Evolutionary conservation across 1,140 invertebrate species (phyloP).

Genomic region (Drosophila prosaltans): DNA sequence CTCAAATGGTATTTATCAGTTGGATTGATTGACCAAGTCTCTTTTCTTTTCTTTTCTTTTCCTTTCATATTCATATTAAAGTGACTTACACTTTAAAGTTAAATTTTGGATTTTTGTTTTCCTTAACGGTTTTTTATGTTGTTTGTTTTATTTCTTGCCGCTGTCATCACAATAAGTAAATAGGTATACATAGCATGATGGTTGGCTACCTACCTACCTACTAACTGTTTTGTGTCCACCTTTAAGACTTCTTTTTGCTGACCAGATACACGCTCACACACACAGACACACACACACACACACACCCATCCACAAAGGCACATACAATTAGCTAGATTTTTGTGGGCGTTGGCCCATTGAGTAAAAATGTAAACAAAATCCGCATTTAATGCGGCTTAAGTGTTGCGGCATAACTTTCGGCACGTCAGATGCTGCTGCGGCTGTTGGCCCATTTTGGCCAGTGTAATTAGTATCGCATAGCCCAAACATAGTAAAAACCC

Average conservation of each 20-base stretch:
- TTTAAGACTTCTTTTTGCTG: constrained; percentile 14
- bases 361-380: constrained; percentile 73
- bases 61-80: too few relatives aligned
- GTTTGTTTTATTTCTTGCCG: not conserved
- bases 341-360: constrained; percentile 16
- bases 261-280: not conserved
- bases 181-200: not conserved
- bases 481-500: constrained; percentile 34
- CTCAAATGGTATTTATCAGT: not conserved
- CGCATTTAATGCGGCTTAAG: constrained; percentile 69
- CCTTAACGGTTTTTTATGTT: not conserved
- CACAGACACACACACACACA: not conserved
- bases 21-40: too few relatives aligned
- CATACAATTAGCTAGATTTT: constrained; percentile 67
- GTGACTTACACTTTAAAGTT: not conserved
- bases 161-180: constrained; percentile 8
- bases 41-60: too few relatives aligned
- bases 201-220: not conserved
- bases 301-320: constrained; percentile 16
- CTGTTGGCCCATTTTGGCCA: not conserved
- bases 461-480: constrained; percentile 52
- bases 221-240: not conserved
- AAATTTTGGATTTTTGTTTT: not conserved
- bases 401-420: constrained; percentile 44
- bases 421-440: constrained; percentile 4